Evolutionary conservation across 2,797 vertebrate species (phyloP), one percentile per base, ranked within the genome.

Genomic region (Chromis chromis): DNA sequence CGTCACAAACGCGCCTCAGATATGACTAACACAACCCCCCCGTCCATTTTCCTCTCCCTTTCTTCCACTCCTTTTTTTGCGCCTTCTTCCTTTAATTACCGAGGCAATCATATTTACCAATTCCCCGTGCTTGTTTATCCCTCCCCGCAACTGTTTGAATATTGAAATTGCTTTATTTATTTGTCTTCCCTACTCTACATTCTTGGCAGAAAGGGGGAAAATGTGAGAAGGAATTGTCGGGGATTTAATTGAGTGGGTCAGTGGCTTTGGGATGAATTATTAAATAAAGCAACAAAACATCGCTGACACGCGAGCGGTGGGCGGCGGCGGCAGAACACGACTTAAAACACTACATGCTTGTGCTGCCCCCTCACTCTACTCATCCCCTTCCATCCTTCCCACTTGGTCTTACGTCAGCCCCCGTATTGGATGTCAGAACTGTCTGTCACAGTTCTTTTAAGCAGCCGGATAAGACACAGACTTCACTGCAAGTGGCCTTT

Each of bases 171-270:
- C 77, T 85, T 79, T 89, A 86, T 92, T 88, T 89, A 81, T 89
- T 88, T 82, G 79, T 89, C 73, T 86, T 62, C 75, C 17, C 73
- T 58, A 31, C 28, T 72, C 65, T 70, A 74, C 64, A 65, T 86
- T 86, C 75, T 78, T 64, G 70, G 71, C 66, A 60, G 82, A 86
- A 85, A 85, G 24, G 65, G 36, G 65, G 36, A 83, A 73, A 86
- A 73, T 63, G 59, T 74, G 79, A 78, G 73, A 85, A 66, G 24
- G 75, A 91, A 90, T 80, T 22, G 63, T 85, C 65, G 65, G 83
- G 85, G 83, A 89, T 92, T 92, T 93, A 93, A 94, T 94, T 93
- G 91, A 94, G 92, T 90, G 79, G 92, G 93, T 94, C 93, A 93
- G 81, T 70, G 84, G 88, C 90, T 92, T 85, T 73, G 76, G 84